Conservation (phyloP, 1,140 invertebrate species). For the Polypedilum pembai region DNA sequence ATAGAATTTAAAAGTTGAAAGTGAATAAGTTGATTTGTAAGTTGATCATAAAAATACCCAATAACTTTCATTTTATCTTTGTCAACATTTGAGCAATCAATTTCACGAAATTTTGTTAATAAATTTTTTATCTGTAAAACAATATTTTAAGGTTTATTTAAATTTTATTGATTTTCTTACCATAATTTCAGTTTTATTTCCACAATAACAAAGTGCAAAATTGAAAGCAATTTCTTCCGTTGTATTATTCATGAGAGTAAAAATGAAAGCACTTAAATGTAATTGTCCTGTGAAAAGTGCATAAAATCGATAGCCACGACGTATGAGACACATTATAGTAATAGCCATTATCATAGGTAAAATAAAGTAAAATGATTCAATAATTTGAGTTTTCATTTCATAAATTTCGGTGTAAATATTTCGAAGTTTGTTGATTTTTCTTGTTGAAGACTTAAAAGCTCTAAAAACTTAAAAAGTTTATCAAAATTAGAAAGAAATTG, state of each 20-base stretch:
- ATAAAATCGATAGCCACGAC: neutral
- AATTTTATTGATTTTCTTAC: neutral
- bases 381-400: neutral
- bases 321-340: neutral
- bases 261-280: neutral
- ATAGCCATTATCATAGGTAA: neutral
- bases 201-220: neutral
- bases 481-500: no score
- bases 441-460: neutral
- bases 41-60: no score
- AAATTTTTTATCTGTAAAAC: no score
- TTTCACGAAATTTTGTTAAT: no score
- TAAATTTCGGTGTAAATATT: neutral
- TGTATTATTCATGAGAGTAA: neutral
- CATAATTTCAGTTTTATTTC: neutral
- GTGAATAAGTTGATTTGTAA: no score
- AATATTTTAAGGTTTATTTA: no score
- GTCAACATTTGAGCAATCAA: no score
- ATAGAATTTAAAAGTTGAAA: no score
- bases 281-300: slow-evolving; percentile 17
- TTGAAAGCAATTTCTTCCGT: neutral
- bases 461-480: neutral
- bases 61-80: no score
- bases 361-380: neutral
- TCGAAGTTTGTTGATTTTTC: neutral